These are phyloP conservation scores for Malacosoma neustria DNA, from an alignment of 2,888 invertebrate species.

Conservation along the genomic window DNA sequence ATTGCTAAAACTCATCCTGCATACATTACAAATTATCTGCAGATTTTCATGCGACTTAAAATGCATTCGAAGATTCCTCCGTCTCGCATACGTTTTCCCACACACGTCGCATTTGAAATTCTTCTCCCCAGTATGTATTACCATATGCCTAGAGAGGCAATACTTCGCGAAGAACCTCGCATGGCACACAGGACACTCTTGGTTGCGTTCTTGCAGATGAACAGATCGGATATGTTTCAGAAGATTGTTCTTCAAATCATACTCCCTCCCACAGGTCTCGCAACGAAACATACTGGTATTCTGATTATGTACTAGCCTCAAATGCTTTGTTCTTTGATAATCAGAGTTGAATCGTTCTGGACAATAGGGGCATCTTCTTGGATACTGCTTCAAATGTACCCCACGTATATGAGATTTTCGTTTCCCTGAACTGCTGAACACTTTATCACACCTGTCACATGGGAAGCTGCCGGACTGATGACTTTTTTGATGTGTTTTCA, in stretches of 20 bases:
- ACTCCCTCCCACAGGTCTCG: conserved; percentile 45
- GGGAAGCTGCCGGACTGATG: conserved; percentile 45
- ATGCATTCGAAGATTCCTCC: conserved; percentile 41
- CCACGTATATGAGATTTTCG: conserved; percentile 36
- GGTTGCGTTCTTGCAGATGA: conserved; percentile 50
- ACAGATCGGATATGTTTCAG: conserved; percentile 45
- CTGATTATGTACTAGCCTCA: conserved; percentile 45
- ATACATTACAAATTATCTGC: conserved; percentile 23
- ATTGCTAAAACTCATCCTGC: conserved; percentile 27
- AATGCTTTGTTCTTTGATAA: conserved; percentile 49
- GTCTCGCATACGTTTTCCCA: conserved; percentile 53
- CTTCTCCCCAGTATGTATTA: conserved; percentile 64
- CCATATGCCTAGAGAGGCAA: conserved; percentile 60
- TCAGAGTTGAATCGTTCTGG: conserved; percentile 50
- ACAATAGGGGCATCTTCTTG: conserved; percentile 47
- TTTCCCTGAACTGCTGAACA: conserved; percentile 44
- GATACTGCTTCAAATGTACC: conserved; percentile 43
- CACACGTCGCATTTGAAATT: conserved; percentile 63
- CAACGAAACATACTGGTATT: conserved; percentile 34
- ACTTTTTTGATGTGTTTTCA: conserved; percentile 39
- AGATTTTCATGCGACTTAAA: conserved; percentile 27
- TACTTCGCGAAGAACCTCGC: conserved; percentile 50
- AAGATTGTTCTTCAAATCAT: conserved; percentile 47
- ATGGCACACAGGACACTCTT: conserved; percentile 43
- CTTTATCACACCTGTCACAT: conserved; percentile 50